Conservation (phyloP, 92 coral and sea anemone genomes). For the Zoanthus solanderi region DNA sequence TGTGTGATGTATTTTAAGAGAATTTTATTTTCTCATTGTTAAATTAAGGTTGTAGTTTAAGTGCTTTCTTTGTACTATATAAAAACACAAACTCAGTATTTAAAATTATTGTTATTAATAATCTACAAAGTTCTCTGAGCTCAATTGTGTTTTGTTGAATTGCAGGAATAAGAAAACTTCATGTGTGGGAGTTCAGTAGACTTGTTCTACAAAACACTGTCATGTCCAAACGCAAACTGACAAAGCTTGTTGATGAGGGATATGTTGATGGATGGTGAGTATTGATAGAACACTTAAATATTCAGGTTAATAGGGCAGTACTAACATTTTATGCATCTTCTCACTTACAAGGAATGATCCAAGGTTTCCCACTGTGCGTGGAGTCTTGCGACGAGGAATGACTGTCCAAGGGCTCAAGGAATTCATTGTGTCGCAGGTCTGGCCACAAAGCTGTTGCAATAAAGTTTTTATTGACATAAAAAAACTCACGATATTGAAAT, state of each 20-base stretch:
- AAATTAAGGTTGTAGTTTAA: too few relatives aligned
- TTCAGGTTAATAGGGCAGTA: too few relatives aligned
- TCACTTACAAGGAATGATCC: constrained; percentile 87
- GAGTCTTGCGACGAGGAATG: constrained; percentile 96
- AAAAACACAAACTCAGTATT: background rate
- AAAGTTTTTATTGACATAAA: too few relatives aligned
- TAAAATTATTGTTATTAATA: background rate
- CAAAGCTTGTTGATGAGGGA: constrained; percentile 91
- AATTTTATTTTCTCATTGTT: too few relatives aligned
- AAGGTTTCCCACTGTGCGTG: constrained; percentile 97
- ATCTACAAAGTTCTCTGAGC: background rate
- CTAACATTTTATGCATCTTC: too few relatives aligned
- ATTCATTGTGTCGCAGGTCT: constrained; percentile 88
- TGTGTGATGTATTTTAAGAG: too few relatives aligned
- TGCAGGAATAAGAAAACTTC: constrained; percentile 85
- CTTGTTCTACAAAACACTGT: constrained; percentile 91
- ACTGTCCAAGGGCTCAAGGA: constrained; percentile 96
- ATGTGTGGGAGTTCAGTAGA: constrained; percentile 92
- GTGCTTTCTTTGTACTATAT: too few relatives aligned
- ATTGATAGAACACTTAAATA: background rate
- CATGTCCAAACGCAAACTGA: constrained; percentile 94
- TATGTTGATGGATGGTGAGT: constrained; percentile 97
- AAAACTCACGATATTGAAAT: too few relatives aligned
- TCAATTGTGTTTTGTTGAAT: constrained; percentile 3
- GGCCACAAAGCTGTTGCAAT: background rate